Evolutionary conservation across 2,888 invertebrate species (phyloP), one percentile per base, ranked within the genome.

Genomic region (Alloplasta piceator): DNA sequence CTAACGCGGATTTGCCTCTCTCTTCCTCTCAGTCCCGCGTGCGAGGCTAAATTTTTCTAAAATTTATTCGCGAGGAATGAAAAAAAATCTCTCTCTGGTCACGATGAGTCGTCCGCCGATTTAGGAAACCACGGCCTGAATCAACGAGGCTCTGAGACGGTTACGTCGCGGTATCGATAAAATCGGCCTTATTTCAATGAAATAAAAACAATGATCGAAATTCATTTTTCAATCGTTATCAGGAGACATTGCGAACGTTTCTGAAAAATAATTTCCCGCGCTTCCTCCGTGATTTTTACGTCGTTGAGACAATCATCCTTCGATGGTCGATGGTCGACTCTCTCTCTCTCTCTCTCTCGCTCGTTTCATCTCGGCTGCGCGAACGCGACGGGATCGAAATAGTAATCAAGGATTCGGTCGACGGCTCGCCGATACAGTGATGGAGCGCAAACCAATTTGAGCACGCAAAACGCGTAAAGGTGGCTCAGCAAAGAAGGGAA

Each of bases 331-430:
- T n/a, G n/a, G n/a, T n/a, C n/a, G n/a, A n/a, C 41, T 52, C 10
- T 52, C 26, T 12, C 39, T 52, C 26, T 50, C 6, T n/a, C 46
- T n/a, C 38, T 38, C 56, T 55, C 55, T n/a, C 7, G 52, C 9
- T 46, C 56, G 46, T 10, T 38, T 14, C 43, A 9, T 14, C 16
- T 58, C 70, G 43, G 26, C 61, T 61, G 82, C 38, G 12, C 4
- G 50, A 41, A 39, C 4, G 60, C 66, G 88, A 88, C 86, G 89
- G 88, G 89, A 89, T 90, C 88, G 86, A 88, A 89, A 89, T 89
- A 88, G 89, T 90, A 90, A 90, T 90, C 89, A 90, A 90, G 87
- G 87, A 90, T 90, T 90, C 87, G 88, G 89, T 89, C 88, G 89
- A 89, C 88, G 26, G 88, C 87, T 86, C 84, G 77, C 76, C 85